Evolutionary conservation across 2,888 invertebrate genomes (phyloP).

Genomic region (Anorthoa munda): DNA sequence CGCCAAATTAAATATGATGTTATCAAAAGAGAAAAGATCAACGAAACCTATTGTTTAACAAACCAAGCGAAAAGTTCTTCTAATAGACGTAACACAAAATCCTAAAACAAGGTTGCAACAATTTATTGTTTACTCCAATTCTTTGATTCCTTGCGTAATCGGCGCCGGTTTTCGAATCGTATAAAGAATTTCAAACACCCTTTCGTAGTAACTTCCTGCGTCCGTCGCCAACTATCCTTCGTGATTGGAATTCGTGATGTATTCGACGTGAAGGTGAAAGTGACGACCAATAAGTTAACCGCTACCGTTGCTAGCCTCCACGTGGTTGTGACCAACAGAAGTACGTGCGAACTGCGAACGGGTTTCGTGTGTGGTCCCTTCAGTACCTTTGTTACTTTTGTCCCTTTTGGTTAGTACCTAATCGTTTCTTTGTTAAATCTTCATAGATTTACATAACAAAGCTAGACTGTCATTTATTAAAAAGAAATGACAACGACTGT

Average conservation of each 20-base stretch:
- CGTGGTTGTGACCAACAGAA: constrained; percentile 65
- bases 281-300: constrained; percentile 71
- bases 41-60: constrained; percentile 16
- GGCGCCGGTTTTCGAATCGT: constrained; percentile 73
- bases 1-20: constrained; percentile 13
- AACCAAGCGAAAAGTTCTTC: constrained; percentile 2
- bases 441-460: constrained; percentile 57
- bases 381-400: constrained; percentile 56
- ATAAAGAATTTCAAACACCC: constrained; percentile 73
- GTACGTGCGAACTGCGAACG: constrained; percentile 72
- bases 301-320: constrained; percentile 65
- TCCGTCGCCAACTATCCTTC: constrained; percentile 70
- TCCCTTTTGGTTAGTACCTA: constrained; percentile 55
- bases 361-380: constrained; percentile 72
- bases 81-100: constrained; percentile 15
- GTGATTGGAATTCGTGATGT: constrained; percentile 79
- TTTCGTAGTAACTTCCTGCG: constrained; percentile 74
- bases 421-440: constrained; percentile 56
- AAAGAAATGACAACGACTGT: constrained; percentile 1
- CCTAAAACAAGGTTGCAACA: constrained; percentile 17
- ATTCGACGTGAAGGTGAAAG: constrained; percentile 80
- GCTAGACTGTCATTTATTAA: constrained; percentile 24
- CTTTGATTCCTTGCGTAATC: constrained; percentile 64
- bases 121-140: constrained; percentile 51
- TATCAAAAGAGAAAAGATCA: constrained; percentile 30